Base-by-base conservation (phyloP, 2,797 vertebrate genomes). In the Manis pentadactyla region DNA sequence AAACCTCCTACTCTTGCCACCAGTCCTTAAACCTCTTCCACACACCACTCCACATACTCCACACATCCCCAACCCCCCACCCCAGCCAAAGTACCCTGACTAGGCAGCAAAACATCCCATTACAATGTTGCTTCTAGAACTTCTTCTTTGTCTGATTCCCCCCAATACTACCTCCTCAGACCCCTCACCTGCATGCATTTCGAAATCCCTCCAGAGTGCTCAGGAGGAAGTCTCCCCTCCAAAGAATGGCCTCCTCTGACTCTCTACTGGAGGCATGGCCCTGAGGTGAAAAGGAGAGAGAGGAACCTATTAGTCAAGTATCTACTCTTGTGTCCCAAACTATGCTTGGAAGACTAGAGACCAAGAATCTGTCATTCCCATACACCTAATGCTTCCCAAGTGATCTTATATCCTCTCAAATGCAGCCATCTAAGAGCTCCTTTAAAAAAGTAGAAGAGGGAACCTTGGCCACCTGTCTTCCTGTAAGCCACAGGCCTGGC, bases 181-280 rank as follows among this genome's bases (percentile, higher is more conserved):
- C 4, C 74, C 27, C 98, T 98, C 88, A 99, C 99, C 99, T 99
- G 99, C 99, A 99, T 94, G 99, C 99, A 66, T 98, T 99, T 96
- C 99, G 99, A 98, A 99, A 99, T 97, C 99, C 99, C 92, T 99
- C 96, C 95, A 99, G 98, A 8, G 98, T 98, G 93, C 98, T 99
- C 63, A 99, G 98, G 37, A 99, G 98, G 98, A 99, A 99, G 0
- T 92, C 98, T 61, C 98, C 98, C 13, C 98, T 98, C 90, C 78
- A 98, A 77, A 98, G 98, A 91, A 97, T 73, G 83, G 84, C 96
- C 97, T 97, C 98, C 89, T 94, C 96, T 13, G 95, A 96, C 93
- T 92, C 97, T 95, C 96, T 98, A 39, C 92, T 97, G 90, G 88
- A 87, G 5, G 63, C 5, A 2, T 96, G 97, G 93, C 94, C 96